phyloP scores from a whole-genome alignment of 2,113 vertebrate genomes.

The Elanoides forficatus region DNA sequence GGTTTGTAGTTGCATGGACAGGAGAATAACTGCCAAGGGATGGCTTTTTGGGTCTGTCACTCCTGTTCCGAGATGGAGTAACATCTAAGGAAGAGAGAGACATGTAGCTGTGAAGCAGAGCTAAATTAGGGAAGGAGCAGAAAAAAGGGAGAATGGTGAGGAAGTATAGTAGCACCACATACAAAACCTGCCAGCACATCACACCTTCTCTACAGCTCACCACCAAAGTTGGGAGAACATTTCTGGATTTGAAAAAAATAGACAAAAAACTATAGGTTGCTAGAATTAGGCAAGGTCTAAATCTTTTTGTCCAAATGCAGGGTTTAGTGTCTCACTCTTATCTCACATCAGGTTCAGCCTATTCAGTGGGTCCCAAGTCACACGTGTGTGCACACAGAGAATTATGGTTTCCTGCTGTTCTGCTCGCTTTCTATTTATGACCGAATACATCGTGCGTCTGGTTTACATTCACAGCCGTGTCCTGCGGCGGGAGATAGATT shows the following conservation, averaged over 20 bases:
- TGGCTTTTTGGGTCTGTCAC: background rate
- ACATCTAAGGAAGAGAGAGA: background rate
- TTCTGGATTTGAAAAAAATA: background rate
- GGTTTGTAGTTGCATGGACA: background rate
- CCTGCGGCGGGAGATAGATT: background rate
- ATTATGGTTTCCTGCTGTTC: background rate
- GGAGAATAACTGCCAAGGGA: background rate
- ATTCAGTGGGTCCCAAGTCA: background rate
- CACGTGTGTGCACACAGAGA: accelerated
- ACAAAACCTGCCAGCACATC: background rate
- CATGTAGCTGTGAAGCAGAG: background rate
- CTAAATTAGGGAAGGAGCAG: background rate
- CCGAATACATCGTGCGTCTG: accelerated
- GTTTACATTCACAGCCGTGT: background rate
- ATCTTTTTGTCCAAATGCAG: background rate
- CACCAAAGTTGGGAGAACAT: accelerated
- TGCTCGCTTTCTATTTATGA: background rate
- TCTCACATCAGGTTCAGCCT: background rate
- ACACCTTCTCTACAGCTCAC: accelerated
- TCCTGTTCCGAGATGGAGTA: accelerated
- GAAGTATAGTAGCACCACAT: background rate
- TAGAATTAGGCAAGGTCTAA: background rate
- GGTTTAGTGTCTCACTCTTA: background rate
- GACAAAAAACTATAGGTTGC: background rate
- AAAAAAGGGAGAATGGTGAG: background rate